A percentile compares a stretch with the other conserved stretches of the same genome.
These are phyloP conservation scores for Tipula unca DNA, from an alignment of 2,888 invertebrate genomes.

Conservation along the genomic window DNA sequence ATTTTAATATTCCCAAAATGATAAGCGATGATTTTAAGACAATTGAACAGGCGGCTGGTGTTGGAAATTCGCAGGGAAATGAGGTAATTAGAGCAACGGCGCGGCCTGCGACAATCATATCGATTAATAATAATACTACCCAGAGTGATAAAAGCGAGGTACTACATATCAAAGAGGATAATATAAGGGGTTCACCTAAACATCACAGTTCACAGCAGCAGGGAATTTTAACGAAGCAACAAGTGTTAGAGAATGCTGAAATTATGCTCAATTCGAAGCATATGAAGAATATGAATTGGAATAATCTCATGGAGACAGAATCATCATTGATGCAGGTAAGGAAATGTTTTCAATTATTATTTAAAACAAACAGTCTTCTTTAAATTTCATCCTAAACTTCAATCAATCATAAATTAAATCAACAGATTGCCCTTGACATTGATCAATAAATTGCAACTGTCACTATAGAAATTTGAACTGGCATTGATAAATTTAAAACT, in stretches of 20 bases:
- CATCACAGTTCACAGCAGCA: conserved; percentile 35
- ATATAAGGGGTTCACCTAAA: conserved; percentile 42
- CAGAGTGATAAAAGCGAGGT: conserved; percentile 41
- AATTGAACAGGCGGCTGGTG: background rate
- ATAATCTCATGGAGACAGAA: conserved; percentile 69
- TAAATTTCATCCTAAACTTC: too few species aligned
- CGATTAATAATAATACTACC: conserved; percentile 46
- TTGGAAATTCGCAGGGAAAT: conserved; percentile 31
- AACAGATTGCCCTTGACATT: too few species aligned
- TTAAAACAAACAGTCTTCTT: too few species aligned
- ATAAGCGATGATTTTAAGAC: conserved; percentile 22
- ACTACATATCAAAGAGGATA: conserved; percentile 31
- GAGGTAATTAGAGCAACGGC: conserved; percentile 58
- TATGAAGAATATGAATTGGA: conserved; percentile 68
- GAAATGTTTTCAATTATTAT: background rate
- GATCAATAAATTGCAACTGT: too few species aligned
- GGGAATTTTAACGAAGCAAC: conserved; percentile 38
- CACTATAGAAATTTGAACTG: too few species aligned
- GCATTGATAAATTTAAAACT: too few species aligned
- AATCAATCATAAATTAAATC: too few species aligned
- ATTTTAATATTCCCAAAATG: conserved; percentile 27
- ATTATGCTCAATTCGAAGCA: conserved; percentile 30
- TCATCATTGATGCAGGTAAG: conserved; percentile 60
- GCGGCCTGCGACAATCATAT: conserved; percentile 56
- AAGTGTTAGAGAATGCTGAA: conserved; percentile 38